Conservation (phyloP, 1,140 invertebrate genomes). For the Drosophila elegans region DNA sequence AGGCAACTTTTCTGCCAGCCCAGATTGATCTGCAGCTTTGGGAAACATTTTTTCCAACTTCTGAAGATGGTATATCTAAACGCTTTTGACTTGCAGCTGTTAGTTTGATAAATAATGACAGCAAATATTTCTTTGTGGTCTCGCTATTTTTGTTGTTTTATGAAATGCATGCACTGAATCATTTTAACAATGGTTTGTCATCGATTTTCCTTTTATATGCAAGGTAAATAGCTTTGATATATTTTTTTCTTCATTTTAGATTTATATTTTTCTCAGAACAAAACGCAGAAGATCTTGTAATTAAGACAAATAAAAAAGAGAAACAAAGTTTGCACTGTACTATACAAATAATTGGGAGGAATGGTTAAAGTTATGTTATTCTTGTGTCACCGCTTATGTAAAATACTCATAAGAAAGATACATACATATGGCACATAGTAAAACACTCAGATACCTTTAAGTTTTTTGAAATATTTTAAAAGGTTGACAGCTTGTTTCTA, state of each 20-base stretch:
- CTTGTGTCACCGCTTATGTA: too few species aligned
- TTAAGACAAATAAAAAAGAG: too few species aligned
- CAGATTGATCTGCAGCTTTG: constrained; percentile 8
- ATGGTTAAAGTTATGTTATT: too few species aligned
- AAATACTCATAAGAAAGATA: too few species aligned
- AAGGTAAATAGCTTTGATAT: not conserved
- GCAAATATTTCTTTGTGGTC: constrained; percentile 1
- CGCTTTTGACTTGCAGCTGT: not conserved
- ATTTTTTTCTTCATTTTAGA: not conserved
- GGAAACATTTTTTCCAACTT: constrained; percentile 19
- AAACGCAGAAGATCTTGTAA: too few species aligned
- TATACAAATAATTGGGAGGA: too few species aligned
- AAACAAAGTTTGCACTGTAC: too few species aligned
- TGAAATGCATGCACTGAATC: not conserved
- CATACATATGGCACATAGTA: too few species aligned
- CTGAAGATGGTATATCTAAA: constrained; percentile 12
- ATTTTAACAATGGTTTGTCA: not conserved
- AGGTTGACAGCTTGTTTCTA: too few species aligned
- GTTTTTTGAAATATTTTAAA: too few species aligned
- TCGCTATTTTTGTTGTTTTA: not conserved
- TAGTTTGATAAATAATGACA: constrained; percentile 18
- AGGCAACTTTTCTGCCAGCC: constrained; percentile 3
- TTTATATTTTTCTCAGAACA: too few species aligned
- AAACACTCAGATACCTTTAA: too few species aligned
- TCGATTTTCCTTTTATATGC: not conserved